Evolutionary conservation across 1,140 invertebrate genomes (phyloP).

Genomic region (Bombus terrestris): DNA sequence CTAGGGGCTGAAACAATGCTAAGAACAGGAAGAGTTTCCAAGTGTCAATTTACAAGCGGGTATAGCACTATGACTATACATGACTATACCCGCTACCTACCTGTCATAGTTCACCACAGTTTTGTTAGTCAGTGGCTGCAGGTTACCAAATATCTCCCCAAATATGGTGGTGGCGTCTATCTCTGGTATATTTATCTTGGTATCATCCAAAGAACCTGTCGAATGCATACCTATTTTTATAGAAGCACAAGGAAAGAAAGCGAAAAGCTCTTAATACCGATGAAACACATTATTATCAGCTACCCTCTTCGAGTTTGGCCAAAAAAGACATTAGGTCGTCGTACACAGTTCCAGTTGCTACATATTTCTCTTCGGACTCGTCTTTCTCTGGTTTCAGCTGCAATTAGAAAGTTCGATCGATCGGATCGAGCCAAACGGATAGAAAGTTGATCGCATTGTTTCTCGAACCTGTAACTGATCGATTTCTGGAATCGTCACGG

Average conservation of each 20-base stretch:
- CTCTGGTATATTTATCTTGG: not conserved
- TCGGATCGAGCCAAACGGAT: conserved; percentile 35
- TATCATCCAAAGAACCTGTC: not conserved
- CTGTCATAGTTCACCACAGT: too few species aligned
- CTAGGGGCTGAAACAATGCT: not conserved
- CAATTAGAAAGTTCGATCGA: conserved; percentile 23
- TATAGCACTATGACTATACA: too few species aligned
- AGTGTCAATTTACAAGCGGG: too few species aligned
- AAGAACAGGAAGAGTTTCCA: not conserved
- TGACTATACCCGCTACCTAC: too few species aligned
- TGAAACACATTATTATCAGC: not conserved
- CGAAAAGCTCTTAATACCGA: not conserved
- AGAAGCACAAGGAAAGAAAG: not conserved
- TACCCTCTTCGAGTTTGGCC: conserved; percentile 69
- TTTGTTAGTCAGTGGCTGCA: not conserved
- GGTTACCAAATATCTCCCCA: not conserved
- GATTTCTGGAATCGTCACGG: conserved; percentile 16
- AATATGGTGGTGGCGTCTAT: not conserved
- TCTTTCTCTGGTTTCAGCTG: conserved; percentile 76
- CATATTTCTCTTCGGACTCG: conserved; percentile 42
- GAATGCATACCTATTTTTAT: too few species aligned
- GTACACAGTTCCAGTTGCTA: conserved; percentile 67
- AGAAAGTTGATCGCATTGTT: not conserved
- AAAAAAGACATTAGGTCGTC: conserved; percentile 78
- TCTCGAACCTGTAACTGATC: conserved; percentile 21